Evolutionary conservation across 2,888 invertebrate species (phyloP).

Genomic region (Halocaridina rubra): DNA sequence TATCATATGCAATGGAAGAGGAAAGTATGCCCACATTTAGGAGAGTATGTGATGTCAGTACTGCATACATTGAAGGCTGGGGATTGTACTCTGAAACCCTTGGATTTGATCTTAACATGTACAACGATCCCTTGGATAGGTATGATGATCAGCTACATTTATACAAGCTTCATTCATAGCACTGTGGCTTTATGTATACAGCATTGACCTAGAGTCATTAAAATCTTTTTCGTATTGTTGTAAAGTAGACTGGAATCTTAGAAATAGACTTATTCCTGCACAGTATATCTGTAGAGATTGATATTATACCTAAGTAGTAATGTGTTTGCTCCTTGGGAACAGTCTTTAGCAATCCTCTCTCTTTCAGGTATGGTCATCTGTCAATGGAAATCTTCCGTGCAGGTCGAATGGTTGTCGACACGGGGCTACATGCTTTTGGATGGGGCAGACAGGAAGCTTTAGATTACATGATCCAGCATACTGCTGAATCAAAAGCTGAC

Average conservation of each 20-base stretch:
- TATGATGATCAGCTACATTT: too few species aligned
- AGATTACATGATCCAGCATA: conserved; percentile 66
- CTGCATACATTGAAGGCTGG: conserved; percentile 66
- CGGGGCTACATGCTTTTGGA: conserved; percentile 66
- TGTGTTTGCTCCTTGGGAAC: too few species aligned
- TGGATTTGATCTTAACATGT: conserved; percentile 68
- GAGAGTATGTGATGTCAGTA: conserved; percentile 31
- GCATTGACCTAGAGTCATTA: too few species aligned
- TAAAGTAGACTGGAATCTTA: too few species aligned
- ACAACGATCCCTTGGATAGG: conserved; percentile 65
- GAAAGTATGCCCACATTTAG: conserved; percentile 48
- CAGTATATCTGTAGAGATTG: too few species aligned
- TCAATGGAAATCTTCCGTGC: conserved; percentile 66
- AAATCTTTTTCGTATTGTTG: too few species aligned
- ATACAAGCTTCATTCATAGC: too few species aligned
- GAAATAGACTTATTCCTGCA: too few species aligned
- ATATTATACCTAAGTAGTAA: too few species aligned
- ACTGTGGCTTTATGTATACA: too few species aligned
- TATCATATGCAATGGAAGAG: conserved; percentile 60
- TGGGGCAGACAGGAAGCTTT: conserved; percentile 67
- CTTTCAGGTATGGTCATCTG: conserved; percentile 41
- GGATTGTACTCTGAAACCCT: conserved; percentile 68
- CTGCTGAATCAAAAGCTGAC: too few species aligned
- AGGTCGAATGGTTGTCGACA: conserved; percentile 67
- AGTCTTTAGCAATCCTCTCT: too few species aligned